These are phyloP conservation scores for Endomychus coccineus DNA, from an alignment of 2,888 invertebrate genomes.

Conservation along the genomic window DNA sequence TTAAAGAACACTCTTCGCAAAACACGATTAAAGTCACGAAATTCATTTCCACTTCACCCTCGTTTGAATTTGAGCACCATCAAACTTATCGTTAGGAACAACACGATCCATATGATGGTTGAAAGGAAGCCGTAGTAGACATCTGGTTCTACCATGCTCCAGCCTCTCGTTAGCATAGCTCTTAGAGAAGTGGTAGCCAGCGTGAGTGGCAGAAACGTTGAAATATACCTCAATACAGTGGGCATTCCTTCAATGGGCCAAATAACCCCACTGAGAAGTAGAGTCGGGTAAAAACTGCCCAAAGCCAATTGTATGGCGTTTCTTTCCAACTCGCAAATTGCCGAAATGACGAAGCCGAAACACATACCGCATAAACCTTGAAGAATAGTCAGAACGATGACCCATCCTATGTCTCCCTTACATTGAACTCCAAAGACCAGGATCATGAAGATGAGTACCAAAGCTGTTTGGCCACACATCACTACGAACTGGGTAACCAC, in stretches of 20 bases:
- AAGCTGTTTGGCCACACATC: constrained; percentile 87
- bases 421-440: constrained; percentile 84
- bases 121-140: constrained; percentile 86
- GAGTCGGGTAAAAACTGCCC: constrained; percentile 91
- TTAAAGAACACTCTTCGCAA: constrained; percentile 7
- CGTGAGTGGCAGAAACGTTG: constrained; percentile 78
- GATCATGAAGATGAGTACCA: constrained; percentile 88
- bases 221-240: constrained; percentile 65
- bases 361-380: constrained; percentile 96
- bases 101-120: constrained; percentile 76
- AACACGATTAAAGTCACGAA: constrained; percentile 2
- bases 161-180: constrained; percentile 80
- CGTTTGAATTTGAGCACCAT: constrained; percentile 74
- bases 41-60: constrained; percentile 48
- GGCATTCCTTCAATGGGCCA: constrained; percentile 98
- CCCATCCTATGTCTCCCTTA: constrained; percentile 78
- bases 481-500: constrained; percentile 92
- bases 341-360: constrained; percentile 90
- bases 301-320: constrained; percentile 90
- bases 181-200: constrained; percentile 87
- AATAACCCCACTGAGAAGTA: constrained; percentile 87
- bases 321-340: constrained; percentile 83
- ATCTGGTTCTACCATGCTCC: constrained; percentile 71
- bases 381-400: constrained; percentile 75
- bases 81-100: constrained; percentile 73